Percentiles rank a stretch among this genome's conserved stretches.
Evolutionary conservation across 2,113 vertebrate genomes (phyloP).

Genomic region (Brachyhypopomus occidentalis): DNA sequence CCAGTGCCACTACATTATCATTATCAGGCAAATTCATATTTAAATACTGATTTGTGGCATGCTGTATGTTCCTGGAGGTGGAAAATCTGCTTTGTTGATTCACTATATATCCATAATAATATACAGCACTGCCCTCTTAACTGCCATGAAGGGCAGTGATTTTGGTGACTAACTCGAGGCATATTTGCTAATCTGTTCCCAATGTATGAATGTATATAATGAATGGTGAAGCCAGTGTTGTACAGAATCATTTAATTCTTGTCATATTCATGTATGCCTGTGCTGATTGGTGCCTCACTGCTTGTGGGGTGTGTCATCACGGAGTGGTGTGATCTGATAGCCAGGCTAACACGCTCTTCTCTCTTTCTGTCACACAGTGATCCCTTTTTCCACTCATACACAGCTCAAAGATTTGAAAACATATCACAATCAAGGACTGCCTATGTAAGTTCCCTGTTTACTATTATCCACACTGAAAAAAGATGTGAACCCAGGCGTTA

Average conservation of each 20-base stretch:
- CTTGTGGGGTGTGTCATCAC: slow-evolving; percentile 63
- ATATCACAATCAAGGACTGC: background rate
- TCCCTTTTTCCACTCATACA: slow-evolving; percentile 19
- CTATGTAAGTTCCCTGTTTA: slow-evolving; percentile 31
- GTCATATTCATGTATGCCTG: slow-evolving; percentile 33
- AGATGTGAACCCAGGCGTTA: background rate
- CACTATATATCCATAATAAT: background rate
- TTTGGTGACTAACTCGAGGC: too few relatives aligned
- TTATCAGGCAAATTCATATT: background rate
- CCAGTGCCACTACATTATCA: background rate
- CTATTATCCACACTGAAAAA: background rate
- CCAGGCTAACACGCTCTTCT: slow-evolving; percentile 57
- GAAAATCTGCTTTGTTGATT: background rate
- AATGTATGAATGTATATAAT: background rate
- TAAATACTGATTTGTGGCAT: background rate
- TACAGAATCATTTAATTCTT: background rate
- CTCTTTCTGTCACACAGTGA: slow-evolving; percentile 58
- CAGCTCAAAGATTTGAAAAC: slow-evolving; percentile 2
- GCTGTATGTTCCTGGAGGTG: background rate
- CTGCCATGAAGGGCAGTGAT: background rate
- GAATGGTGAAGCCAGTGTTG: background rate
- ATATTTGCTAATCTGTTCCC: background rate
- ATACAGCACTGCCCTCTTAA: too few relatives aligned
- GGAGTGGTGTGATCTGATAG: slow-evolving; percentile 36
- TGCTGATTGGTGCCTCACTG: slow-evolving; percentile 58